Evolutionary conservation across 2,888 invertebrate genomes (phyloP).

Genomic region (Chymomyza fuscimana): DNA sequence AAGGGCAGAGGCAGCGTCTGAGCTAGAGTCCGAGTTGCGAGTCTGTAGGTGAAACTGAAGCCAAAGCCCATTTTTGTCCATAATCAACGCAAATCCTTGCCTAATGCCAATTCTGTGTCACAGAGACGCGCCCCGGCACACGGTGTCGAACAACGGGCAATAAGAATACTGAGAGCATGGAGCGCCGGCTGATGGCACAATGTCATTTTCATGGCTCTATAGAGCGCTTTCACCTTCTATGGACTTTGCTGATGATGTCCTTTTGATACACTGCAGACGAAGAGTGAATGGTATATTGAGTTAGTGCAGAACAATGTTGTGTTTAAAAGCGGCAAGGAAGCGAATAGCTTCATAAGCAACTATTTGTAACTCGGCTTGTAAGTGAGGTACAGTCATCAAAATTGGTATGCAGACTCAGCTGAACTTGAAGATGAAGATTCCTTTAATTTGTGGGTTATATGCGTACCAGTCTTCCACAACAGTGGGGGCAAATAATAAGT

Average conservation of each 20-base stretch:
- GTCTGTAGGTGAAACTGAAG: slow-evolving; percentile 28
- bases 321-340: too few relatives aligned
- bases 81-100: slow-evolving; percentile 72
- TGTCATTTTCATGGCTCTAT: slow-evolving; percentile 69
- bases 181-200: slow-evolving; percentile 33
- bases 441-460: too few relatives aligned
- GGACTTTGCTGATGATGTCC: slow-evolving; percentile 57
- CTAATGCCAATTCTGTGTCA: slow-evolving; percentile 71
- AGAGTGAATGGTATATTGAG: too few relatives aligned
- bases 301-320: too few relatives aligned
- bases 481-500: too few relatives aligned
- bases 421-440: background rate
- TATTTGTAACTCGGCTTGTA: too few relatives aligned
- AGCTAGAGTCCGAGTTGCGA: background rate
- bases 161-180: background rate
- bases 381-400: too few relatives aligned
- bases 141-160: background rate
- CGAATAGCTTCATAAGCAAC: too few relatives aligned
- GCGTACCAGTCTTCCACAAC: too few relatives aligned
- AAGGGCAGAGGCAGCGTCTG: too few relatives aligned
- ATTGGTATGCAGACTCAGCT: too few relatives aligned
- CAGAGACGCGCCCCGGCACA: slow-evolving; percentile 36
- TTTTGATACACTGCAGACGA: slow-evolving; percentile 16
- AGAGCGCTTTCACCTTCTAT: slow-evolving; percentile 66
- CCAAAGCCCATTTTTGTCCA: slow-evolving; percentile 71